phyloP scores from a whole-genome alignment of 2,113 vertebrate species.

The Microcebus jonahi region DNA sequence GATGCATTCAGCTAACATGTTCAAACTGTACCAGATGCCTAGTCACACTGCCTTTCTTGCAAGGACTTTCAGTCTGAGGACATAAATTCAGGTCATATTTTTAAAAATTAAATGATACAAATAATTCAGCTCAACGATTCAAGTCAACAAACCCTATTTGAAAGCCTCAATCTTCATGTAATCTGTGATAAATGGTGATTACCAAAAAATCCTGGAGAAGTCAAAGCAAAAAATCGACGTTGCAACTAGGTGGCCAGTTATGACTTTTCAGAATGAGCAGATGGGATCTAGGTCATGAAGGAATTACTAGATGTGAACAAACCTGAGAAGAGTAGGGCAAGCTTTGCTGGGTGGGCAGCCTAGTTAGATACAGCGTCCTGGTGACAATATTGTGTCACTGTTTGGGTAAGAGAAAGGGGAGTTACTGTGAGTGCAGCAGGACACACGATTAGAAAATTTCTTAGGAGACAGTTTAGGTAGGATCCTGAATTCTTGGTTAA shows the following conservation, averaged over 20 bases:
- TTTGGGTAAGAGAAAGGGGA: not conserved
- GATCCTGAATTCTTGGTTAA: conserved; percentile 31
- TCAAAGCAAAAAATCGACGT: not conserved
- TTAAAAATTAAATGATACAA: conserved; percentile 40
- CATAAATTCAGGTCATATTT: not conserved
- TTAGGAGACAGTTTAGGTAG: not conserved
- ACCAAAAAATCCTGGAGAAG: not conserved
- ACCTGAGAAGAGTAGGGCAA: not conserved
- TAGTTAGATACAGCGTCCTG: not conserved
- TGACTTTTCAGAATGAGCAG: not conserved
- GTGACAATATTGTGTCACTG: not conserved
- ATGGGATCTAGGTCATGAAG: not conserved
- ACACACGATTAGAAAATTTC: not conserved
- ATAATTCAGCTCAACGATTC: conserved; percentile 12
- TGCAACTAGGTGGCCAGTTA: not conserved
- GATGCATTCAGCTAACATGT: not conserved
- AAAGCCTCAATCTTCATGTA: not conserved
- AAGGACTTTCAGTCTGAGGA: conserved; percentile 7
- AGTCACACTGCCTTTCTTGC: not conserved
- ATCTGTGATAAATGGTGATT: not conserved
- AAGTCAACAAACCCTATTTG: not conserved
- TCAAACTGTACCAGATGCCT: not conserved
- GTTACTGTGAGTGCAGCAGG: not conserved
- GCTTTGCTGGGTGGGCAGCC: not conserved
- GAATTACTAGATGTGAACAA: not conserved